Percentiles rank a stretch among this genome's conserved stretches.
Conservation (phyloP, 1,140 invertebrate genomes). For the Drosophila ambigua region DNA sequence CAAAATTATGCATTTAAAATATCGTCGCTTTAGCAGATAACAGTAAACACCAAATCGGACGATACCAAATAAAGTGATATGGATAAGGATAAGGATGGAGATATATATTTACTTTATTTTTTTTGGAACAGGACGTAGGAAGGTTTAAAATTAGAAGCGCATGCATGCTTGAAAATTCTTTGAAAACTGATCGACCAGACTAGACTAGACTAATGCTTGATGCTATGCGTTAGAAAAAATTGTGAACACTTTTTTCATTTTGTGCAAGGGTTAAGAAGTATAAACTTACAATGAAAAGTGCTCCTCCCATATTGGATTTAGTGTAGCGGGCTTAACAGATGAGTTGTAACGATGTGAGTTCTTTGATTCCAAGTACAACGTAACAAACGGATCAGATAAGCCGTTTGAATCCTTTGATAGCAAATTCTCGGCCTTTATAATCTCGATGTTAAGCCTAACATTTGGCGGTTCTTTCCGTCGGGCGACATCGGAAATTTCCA, state of each 20-base stretch:
- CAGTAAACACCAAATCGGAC: too few species aligned
- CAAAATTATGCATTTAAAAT: too few species aligned
- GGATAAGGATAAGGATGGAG: too few species aligned
- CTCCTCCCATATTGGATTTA: conserved; percentile 98
- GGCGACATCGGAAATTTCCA: conserved; percentile 88
- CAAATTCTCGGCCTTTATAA: conserved; percentile 96
- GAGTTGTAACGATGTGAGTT: conserved; percentile 92
- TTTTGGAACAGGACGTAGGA: too few species aligned
- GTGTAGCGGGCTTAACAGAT: conserved; percentile 94
- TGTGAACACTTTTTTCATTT: not conserved
- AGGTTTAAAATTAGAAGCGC: too few species aligned
- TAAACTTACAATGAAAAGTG: conserved; percentile 96
- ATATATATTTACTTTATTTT: too few species aligned
- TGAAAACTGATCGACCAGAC: too few species aligned
- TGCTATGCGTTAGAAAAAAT: conserved; percentile 20
- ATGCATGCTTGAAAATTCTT: too few species aligned
- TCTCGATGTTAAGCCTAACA: conserved; percentile 95
- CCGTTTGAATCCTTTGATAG: conserved; percentile 98
- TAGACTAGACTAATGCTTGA: too few species aligned
- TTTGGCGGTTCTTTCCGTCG: conserved; percentile 94
- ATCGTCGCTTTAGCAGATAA: too few species aligned
- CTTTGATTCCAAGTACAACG: conserved; percentile 91
- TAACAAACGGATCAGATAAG: conserved; percentile 97
- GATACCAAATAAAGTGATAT: too few species aligned
- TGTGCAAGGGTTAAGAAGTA: not conserved